Conservation (phyloP, 2,797 vertebrate genomes). For the Fratercula arctica region DNA sequence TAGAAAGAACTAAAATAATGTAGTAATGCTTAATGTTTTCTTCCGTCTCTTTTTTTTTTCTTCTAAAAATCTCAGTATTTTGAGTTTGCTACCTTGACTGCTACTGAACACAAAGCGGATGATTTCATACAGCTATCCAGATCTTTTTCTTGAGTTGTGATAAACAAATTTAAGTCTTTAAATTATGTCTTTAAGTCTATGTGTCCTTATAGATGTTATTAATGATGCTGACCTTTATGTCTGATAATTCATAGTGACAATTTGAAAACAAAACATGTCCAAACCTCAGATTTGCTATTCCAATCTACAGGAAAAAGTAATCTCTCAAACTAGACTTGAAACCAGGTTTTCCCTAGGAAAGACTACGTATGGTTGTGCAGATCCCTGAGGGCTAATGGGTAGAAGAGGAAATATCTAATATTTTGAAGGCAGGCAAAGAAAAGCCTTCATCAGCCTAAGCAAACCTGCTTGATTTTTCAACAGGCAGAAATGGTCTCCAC, state of each 20-base stretch:
- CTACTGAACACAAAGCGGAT: neutral
- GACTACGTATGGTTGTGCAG: neutral
- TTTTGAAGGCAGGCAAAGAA: neutral
- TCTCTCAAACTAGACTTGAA: neutral
- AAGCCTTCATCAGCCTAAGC: neutral
- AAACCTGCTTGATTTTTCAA: neutral
- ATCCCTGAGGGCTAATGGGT: neutral
- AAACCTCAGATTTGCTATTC: neutral
- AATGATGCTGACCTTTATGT: neutral
- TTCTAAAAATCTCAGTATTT: neutral
- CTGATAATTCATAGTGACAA: neutral
- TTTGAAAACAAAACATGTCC: neutral
- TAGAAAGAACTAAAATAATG: neutral
- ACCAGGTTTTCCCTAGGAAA: neutral
- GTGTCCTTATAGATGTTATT: neutral
- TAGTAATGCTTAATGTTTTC: neutral
- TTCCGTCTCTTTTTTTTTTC: accelerated
- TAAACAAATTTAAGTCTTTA: neutral
- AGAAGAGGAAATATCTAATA: neutral
- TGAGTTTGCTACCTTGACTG: neutral
- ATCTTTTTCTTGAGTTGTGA: neutral
- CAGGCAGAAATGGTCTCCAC: neutral
- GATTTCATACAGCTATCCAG: neutral
- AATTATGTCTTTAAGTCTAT: neutral
- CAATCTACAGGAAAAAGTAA: neutral